Conservation (phyloP, 1,140 invertebrate species). For the Drosophila pallidifrons region DNA sequence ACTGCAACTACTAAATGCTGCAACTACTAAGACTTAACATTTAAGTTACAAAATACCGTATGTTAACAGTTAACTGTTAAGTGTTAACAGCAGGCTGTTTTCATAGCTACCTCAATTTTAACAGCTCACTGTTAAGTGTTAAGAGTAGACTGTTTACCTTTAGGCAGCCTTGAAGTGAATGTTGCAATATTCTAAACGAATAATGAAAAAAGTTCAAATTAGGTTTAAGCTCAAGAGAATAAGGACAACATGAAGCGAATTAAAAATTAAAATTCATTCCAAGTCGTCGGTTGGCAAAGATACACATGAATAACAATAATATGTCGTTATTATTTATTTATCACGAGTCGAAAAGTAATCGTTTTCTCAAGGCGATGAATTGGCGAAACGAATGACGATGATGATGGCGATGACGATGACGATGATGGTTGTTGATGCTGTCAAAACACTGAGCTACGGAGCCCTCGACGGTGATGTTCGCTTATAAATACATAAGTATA, state of each 20-base stretch:
- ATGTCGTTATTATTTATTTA: conserved; percentile 22
- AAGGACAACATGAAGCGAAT: background rate
- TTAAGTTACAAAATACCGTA: no score
- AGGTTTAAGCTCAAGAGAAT: conserved; percentile 2
- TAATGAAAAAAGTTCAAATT: no score
- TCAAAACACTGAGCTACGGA: background rate
- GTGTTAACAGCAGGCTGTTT: no score
- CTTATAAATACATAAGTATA: background rate
- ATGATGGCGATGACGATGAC: background rate
- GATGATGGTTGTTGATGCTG: conserved; percentile 1
- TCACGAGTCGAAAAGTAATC: conserved; percentile 13
- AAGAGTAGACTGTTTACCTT: background rate
- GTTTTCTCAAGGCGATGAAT: conserved; percentile 15
- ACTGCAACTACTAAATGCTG: background rate
- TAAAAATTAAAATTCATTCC: conserved; percentile 17
- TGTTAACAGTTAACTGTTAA: no score
- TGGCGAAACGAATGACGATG: conserved; percentile 2
- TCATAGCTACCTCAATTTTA: background rate
- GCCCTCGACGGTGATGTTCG: background rate
- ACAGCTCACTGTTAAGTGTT: background rate
- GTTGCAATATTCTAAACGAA: background rate
- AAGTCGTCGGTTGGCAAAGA: background rate
- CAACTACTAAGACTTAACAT: background rate
- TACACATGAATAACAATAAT: conserved; percentile 8
- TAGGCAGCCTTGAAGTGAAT: background rate